Base-by-base conservation (phyloP, 2,113 vertebrate species). In the Aix galericulata region DNA sequence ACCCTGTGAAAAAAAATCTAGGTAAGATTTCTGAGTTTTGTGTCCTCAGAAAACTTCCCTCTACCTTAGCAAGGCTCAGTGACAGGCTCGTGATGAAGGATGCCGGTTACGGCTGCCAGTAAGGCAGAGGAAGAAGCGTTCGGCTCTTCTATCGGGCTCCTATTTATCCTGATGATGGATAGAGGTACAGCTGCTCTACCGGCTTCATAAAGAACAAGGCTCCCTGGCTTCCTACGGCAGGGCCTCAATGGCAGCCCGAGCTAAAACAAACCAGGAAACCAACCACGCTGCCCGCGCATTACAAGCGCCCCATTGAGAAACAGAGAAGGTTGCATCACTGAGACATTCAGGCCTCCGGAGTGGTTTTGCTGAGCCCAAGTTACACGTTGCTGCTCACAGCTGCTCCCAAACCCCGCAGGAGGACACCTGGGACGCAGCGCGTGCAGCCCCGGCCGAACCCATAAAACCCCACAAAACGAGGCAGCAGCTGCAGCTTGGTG, bases 271-370 rank as follows among this genome's bases (percentile, higher is more conserved):
- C 97, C 88, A 96, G 97, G 95, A 96, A 97, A 93, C 95, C 86
- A 93, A 91, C 86, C 66, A 59, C 95, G 31, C 91, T 91, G 95
- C 95, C 90, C 82, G 74, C 6, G 52, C 86, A 91, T 83, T 84
- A 97, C 96, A 97, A 98, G 93, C 6, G 53, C 74, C 88, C 85
- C 93, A 96, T 89, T 97, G 96, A 97, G 95, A 95, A 96, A 87
- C 40, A 50, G 21, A 59, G 86, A 88, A 93, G 92, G 88, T 52
- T 88, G 93, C 93, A 38, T 96, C 97, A 97, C 82, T 97, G 96
- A 94, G 88, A 94, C 89, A 96, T 90, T 62, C 90, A 75, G 91
- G 82, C 67, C 94, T 97, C 89, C 93, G 87, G 91, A 95, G 86
- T 64, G 69, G 94, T 81, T 93, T 88, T 80, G 68, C 91, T 69